Percentiles rank a stretch among this genome's conserved stretches.
Conservation (phyloP, 1,140 invertebrate genomes). For the Andrena cerasifolii region DNA sequence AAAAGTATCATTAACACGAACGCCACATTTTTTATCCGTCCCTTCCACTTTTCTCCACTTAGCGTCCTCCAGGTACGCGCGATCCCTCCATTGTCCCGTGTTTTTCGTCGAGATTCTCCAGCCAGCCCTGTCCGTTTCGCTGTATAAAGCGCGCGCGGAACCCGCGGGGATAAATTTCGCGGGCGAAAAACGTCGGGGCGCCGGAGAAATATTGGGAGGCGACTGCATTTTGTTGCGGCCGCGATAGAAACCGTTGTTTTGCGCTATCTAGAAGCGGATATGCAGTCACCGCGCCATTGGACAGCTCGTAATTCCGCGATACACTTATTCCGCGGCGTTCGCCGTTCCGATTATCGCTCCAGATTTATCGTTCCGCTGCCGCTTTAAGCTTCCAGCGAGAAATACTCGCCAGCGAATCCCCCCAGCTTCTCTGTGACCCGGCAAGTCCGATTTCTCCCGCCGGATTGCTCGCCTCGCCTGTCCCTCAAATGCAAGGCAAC, state of each 20-base stretch:
- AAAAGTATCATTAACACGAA: slow-evolving; percentile 69
- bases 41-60: slow-evolving; percentile 14
- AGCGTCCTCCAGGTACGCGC: background rate
- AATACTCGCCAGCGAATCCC: background rate
- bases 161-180: slow-evolving; percentile 27
- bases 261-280: slow-evolving; percentile 21
- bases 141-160: slow-evolving; percentile 9
- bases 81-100: background rate
- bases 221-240: slow-evolving; percentile 24
- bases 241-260: slow-evolving; percentile 6
- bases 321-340: background rate
- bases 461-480: too few species aligned
- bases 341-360: background rate
- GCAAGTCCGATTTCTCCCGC: too few species aligned
- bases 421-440: too few species aligned
- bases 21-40: slow-evolving; percentile 58
- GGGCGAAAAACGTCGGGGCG: slow-evolving; percentile 5
- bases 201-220: slow-evolving; percentile 36
- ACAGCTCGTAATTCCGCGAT: slow-evolving; percentile 20
- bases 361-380: background rate
- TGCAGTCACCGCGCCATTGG: background rate
- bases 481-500: too few species aligned
- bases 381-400: background rate
- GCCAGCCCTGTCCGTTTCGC: background rate
- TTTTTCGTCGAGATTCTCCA: slow-evolving; percentile 12